phyloP scores from a whole-genome alignment of 2,113 vertebrate genomes.

The Excalfactoria chinensis region DNA sequence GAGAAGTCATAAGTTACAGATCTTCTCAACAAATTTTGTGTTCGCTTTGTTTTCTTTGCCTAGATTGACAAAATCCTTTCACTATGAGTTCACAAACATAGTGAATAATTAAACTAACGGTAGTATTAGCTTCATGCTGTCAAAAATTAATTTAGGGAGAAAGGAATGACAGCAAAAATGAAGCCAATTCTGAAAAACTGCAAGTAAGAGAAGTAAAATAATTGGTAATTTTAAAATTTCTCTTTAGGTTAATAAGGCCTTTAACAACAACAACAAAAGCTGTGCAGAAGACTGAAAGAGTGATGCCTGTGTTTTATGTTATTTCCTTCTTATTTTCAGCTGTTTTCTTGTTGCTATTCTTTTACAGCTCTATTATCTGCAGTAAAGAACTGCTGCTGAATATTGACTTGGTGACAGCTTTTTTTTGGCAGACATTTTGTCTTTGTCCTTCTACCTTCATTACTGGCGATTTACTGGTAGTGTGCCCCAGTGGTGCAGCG shows the following conservation, averaged over 20 bases:
- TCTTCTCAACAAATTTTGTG: not conserved
- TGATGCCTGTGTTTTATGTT: not conserved
- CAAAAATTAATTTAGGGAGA: accelerated
- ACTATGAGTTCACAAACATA: not conserved
- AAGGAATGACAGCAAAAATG: not conserved
- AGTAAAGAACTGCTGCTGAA: not conserved
- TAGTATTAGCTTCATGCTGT: not conserved
- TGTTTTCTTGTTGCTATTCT: not conserved
- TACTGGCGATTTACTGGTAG: no score
- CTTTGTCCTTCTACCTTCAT: not conserved
- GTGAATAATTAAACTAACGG: not conserved
- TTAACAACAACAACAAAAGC: not conserved
- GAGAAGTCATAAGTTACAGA: not conserved
- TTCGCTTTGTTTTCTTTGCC: not conserved
- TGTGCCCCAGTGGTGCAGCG: no score
- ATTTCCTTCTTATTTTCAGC: not conserved
- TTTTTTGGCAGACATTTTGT: not conserved
- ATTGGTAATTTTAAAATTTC: not conserved
- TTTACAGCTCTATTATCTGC: not conserved
- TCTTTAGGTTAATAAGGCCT: not conserved
- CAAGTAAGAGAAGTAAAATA: not conserved
- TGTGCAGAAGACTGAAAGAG: not conserved
- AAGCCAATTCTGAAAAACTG: not conserved
- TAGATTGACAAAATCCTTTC: not conserved
- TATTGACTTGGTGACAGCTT: not conserved